Conservation (phyloP, 2,888 invertebrate genomes). For the Papilio protenor region DNA sequence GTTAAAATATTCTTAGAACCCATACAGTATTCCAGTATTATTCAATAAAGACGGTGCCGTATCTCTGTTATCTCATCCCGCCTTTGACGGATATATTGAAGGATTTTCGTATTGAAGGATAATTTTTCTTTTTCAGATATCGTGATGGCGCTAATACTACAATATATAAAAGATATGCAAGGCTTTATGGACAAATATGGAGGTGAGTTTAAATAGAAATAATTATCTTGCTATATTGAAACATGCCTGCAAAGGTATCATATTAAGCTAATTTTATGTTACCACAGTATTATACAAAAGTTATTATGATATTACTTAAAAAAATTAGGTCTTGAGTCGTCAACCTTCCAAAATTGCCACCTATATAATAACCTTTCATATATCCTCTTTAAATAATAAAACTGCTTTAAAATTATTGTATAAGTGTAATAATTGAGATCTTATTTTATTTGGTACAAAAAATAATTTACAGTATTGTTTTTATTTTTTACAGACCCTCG, state of each 20-base stretch:
- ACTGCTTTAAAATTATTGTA: background rate
- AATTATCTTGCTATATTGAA: background rate
- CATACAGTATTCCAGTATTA: conserved; percentile 8
- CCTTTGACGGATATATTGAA: conserved; percentile 42
- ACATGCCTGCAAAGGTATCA: background rate
- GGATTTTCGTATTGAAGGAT: conserved; percentile 30
- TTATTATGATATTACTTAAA: background rate
- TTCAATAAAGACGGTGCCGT: conserved; percentile 33
- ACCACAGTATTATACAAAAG: background rate
- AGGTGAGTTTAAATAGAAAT: conserved; percentile 84
- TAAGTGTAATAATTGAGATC: too few relatives aligned
- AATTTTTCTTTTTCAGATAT: conserved; percentile 73
- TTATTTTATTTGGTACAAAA: conserved; percentile 16
- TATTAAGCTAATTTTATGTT: background rate
- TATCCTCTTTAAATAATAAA: background rate
- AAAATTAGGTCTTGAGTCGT: background rate
- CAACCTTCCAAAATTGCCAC: background rate
- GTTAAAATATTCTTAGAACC: conserved; percentile 28
- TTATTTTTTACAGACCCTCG: conserved; percentile 88
- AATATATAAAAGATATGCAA: conserved; percentile 91
- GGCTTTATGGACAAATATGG: conserved; percentile 92
- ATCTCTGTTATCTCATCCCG: conserved; percentile 44
- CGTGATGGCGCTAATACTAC: conserved; percentile 91
- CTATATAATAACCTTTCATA: background rate
- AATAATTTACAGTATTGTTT: conserved; percentile 10